Evolutionary conservation across 2,888 invertebrate genomes (phyloP), one percentile per base, ranked within the genome.

Genomic region (Gasteruption jaculator): DNA sequence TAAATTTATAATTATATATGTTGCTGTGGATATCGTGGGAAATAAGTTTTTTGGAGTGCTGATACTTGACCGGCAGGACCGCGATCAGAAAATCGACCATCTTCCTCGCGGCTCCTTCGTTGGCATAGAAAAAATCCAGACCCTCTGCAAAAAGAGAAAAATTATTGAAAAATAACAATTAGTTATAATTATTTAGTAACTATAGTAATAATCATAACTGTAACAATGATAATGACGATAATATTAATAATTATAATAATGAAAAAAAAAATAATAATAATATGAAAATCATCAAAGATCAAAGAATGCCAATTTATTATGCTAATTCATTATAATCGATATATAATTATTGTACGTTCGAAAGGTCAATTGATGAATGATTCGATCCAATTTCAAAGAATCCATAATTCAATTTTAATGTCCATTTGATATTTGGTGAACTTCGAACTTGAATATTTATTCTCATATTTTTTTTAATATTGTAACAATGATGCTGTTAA

Each of bases 1-100:
- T 90, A 65, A 88, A 90, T 72, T 99, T 99, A 73, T 95, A 97
- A 71, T 96, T 96, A 73, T 89, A 96, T 10, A 85, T 80, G 65
- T 99, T 99, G 69, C 91, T 96, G 72, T 93, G 94, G 41, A 92
- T 88, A 71, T 99, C 99, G 62, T 97, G 97, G 0, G 97, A 95
- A 57, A 97, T 87, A 26, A 97, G 76, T 61, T 94, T 93, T 71
- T 97, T 95, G 0, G 96, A 93, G 61, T 89, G 86, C 54, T 86
- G 84, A 61, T 84, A 83, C 62, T 88, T 85, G 58, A 89, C 85
- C 1, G 99, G 99, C 39, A 97, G 78, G 53, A 93, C 86, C 4
- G 89, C 79, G 46, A 78, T 77, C 7, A 99, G 74, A 65, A 99
- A 99, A 60, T 97, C 95, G 0, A 95, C 85, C 84, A 99, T 83